These are phyloP conservation scores for Sciurus niger DNA, from an alignment of 2,113 vertebrate genomes.

Conservation along the genomic window DNA sequence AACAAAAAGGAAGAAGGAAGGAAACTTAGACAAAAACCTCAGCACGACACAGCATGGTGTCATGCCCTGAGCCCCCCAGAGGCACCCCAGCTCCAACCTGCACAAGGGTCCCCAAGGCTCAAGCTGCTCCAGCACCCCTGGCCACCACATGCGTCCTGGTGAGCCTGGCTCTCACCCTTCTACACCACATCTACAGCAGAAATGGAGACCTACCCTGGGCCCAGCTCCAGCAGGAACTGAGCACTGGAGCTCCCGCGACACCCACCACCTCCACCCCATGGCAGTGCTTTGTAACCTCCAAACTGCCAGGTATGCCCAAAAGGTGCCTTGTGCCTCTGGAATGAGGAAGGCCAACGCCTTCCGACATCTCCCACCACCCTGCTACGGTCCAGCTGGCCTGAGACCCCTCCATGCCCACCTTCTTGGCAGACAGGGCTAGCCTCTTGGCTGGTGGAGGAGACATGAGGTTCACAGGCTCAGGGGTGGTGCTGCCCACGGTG, in stretches of 20 bases:
- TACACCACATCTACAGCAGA: rapidly evolving
- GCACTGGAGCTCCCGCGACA: rapidly evolving
- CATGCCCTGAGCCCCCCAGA: not conserved
- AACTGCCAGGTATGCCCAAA: rapidly evolving
- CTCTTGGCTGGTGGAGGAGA: constrained; percentile 95
- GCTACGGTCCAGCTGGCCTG: no score
- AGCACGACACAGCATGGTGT: rapidly evolving
- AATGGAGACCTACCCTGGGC: not conserved
- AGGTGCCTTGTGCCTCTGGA: not conserved
- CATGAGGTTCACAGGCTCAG: constrained; percentile 88
- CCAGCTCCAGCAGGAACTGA: not conserved
- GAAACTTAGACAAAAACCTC: constrained; percentile 74
- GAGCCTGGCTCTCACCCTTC: not conserved
- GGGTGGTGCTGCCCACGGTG: constrained; percentile 74
- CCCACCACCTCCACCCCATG: rapidly evolving
- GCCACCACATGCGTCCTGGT: rapidly evolving
- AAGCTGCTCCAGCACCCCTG: rapidly evolving
- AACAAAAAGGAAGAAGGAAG: constrained; percentile 85
- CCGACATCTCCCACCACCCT: rapidly evolving
- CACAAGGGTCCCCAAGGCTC: not conserved
- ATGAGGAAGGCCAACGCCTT: not conserved
- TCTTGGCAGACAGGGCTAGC: constrained; percentile 93
- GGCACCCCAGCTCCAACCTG: not conserved
- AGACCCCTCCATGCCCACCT: constrained; percentile 89
- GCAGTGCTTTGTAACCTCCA: not conserved